Conservation (phyloP, 2,113 vertebrate species). For the Larimichthys polyactis region DNA sequence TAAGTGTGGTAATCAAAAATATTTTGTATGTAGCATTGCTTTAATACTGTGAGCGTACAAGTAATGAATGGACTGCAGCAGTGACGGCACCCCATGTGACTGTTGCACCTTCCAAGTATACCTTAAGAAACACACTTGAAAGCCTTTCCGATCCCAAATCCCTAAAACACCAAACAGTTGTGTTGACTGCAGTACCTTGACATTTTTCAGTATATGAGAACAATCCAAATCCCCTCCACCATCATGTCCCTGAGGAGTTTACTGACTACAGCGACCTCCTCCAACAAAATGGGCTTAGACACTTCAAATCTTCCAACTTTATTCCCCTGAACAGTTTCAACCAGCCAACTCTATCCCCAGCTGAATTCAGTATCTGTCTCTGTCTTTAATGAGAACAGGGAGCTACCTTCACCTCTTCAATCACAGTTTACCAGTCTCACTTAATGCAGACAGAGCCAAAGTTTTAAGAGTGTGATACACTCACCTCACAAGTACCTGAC, state of each 20-base stretch:
- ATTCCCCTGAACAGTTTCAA: not conserved
- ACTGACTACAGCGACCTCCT: not conserved
- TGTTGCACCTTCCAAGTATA: not conserved
- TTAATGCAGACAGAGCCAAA: not conserved
- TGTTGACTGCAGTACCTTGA: not conserved
- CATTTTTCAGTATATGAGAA: conserved; percentile 13
- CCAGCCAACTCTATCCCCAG: not conserved
- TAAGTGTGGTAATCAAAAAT: not conserved
- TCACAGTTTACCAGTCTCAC: not conserved
- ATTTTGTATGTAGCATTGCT: not conserved
- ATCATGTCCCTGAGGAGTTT: not conserved
- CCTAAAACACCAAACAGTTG: not conserved
- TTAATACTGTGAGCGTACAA: not conserved
- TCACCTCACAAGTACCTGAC: not conserved
- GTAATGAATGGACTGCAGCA: not conserved
- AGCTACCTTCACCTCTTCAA: not conserved
- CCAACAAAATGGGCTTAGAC: not conserved
- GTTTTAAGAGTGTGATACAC: not conserved
- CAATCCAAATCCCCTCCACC: not conserved
- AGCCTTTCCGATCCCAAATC: not conserved
- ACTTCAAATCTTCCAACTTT: not conserved
- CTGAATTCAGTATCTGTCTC: not conserved
- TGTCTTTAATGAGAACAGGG: not conserved
- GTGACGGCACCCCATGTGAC: not conserved
- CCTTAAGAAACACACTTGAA: not conserved